Evolutionary conservation across 1,140 invertebrate species (phyloP).

Genomic region (Palaemon carinicauda): DNA sequence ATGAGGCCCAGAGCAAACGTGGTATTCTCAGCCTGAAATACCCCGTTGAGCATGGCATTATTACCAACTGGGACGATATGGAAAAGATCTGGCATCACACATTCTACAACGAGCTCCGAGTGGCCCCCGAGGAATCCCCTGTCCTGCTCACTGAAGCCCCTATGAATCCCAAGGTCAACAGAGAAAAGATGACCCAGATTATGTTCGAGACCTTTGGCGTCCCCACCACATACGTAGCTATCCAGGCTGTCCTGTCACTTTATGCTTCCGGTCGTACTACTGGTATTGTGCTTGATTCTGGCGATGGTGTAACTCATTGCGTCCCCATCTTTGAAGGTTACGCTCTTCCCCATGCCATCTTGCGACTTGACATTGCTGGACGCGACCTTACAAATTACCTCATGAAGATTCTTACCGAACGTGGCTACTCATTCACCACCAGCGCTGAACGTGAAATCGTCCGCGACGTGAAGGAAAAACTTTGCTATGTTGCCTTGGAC

Average conservation of each 20-base stretch:
- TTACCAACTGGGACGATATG: slow-evolving; percentile 98
- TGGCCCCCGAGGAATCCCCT: slow-evolving; percentile 92
- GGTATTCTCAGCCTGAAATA: slow-evolving; percentile 91
- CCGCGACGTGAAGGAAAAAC: slow-evolving; percentile 90
- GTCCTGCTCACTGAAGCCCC: slow-evolving; percentile 88
- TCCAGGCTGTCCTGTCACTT: slow-evolving; percentile 89
- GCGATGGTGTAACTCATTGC: slow-evolving; percentile 94
- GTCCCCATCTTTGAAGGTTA: slow-evolving; percentile 94
- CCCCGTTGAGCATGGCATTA: slow-evolving; percentile 93
- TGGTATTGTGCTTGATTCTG: slow-evolving; percentile 90
- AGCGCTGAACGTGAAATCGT: slow-evolving; percentile 88
- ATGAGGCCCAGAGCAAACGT: slow-evolving; percentile 96
- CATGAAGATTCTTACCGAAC: slow-evolving; percentile 90
- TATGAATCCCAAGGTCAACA: slow-evolving; percentile 87
- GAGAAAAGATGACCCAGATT: slow-evolving; percentile 89
- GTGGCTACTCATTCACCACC: slow-evolving; percentile 68
- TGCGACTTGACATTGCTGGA: slow-evolving; percentile 86
- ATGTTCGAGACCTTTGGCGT: slow-evolving; percentile 95
- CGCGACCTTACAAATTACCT: slow-evolving; percentile 89
- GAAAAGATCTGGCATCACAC: slow-evolving; percentile 96
- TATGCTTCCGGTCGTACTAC: slow-evolving; percentile 95
- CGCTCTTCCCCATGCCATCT: slow-evolving; percentile 85
- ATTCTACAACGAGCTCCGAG: slow-evolving; percentile 94
- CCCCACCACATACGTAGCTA: slow-evolving; percentile 91
- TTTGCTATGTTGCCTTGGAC: slow-evolving; percentile 83